phyloP scores from a whole-genome alignment of 1,140 invertebrate species.

The Tetramorium parvispinum region DNA sequence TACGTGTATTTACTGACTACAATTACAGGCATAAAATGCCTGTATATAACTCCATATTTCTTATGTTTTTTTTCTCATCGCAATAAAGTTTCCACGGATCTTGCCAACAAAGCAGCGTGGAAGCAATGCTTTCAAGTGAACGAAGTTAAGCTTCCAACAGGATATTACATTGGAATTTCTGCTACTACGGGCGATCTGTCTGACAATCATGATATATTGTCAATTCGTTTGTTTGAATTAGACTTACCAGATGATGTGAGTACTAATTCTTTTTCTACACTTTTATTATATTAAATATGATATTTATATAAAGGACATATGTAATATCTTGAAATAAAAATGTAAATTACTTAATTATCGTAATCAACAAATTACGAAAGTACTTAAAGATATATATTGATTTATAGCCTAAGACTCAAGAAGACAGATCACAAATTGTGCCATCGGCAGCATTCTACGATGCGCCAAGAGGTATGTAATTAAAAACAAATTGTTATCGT shows the following conservation, averaged over 20 bases:
- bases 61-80: constrained; percentile 22
- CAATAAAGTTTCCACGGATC: constrained; percentile 94
- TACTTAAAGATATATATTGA: constrained; percentile 55
- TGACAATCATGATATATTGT: constrained; percentile 98
- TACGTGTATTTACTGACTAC: not conserved
- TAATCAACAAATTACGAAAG: not conserved
- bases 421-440: constrained; percentile 91
- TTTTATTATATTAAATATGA: not conserved
- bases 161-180: constrained; percentile 97
- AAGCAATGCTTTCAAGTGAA: constrained; percentile 96
- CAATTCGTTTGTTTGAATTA: constrained; percentile 96
- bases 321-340: not conserved
- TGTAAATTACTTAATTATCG: not conserved
- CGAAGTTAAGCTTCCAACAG: constrained; percentile 96
- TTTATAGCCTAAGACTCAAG: constrained; percentile 88
- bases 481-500: not conserved
- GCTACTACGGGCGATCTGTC: constrained; percentile 98
- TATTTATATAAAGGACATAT: not conserved
- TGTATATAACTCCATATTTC: not conserved
- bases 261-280: constrained; percentile 28
- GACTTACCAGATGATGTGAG: constrained; percentile 91
- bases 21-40: not conserved
- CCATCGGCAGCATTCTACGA: constrained; percentile 94
- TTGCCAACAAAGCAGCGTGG: constrained; percentile 97
- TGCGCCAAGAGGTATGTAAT: constrained; percentile 89